Base-by-base conservation (phyloP, 2,113 vertebrate species). In the Indicator indicator region DNA sequence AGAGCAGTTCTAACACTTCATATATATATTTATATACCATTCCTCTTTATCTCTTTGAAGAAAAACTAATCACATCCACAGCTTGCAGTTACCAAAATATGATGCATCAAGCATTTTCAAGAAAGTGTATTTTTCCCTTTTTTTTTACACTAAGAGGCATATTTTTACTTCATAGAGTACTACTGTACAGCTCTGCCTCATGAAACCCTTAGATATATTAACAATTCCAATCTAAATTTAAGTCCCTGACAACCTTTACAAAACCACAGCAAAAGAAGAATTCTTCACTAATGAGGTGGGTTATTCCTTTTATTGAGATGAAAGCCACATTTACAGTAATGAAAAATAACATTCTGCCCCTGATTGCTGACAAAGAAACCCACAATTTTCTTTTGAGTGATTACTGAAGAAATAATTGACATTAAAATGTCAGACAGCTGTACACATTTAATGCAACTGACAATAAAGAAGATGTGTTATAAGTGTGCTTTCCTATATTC, bases 141-240 rank as follows among this genome's bases (percentile, higher is more conserved):
- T 44, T 86, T 91, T 86, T 91, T 92, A 96, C 97, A 98, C 97
- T 97, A 98, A 97, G 97, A 97, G 98, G 97, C 97, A 93, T 52
- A 89, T 97, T 96, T 70, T 94, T 96, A 84, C 96, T 96, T 95
- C 16, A 19, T 63, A 97, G 87, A 86, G 77, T 80, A 83, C 83
- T 77, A 36, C 16, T 9, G 4, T 46, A 93, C 32, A 86, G 86
- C 63, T 89, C 68, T 79, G 90, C 36, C 26, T 3, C 36, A 74
- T 46, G 28, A 83, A 94, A 92, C 46, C 54, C 30, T 89, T 77
- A 85, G 27, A 55, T 23, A 76, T 1, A 0, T 42, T 93, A 86
- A 88, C n/a, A 94, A 79, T 89, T 88, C 42, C 27, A 83, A 59
- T 27, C 74, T 55, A 90, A 89, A 85, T 85, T 54, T 68, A 62